These are phyloP conservation scores for Eulemur rubriventer DNA, from an alignment of 2,797 vertebrate species.

Conservation along the genomic window DNA sequence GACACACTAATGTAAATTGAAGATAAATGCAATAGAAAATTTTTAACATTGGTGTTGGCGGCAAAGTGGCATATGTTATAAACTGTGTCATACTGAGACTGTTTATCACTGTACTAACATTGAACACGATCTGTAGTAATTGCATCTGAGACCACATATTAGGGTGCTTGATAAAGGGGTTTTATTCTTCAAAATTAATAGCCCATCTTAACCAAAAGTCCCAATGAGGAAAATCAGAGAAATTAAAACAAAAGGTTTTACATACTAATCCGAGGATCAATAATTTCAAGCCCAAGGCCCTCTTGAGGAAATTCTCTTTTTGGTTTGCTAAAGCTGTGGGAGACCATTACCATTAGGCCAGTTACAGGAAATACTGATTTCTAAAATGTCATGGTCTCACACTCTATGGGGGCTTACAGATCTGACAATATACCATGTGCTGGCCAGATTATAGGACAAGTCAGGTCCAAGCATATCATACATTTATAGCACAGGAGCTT, in stretches of 20 bases:
- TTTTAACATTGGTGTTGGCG: constrained; percentile 18
- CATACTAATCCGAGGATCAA: not conserved
- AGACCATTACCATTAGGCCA: constrained; percentile 38
- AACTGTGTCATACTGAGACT: constrained; percentile 20
- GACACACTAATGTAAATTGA: constrained; percentile 26
- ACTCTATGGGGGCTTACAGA: not conserved
- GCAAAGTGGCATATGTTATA: not conserved
- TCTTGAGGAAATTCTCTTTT: constrained; percentile 48
- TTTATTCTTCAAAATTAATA: constrained; percentile 61
- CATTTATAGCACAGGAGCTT: not conserved
- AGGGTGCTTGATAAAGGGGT: constrained; percentile 27
- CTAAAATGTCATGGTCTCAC: constrained; percentile 37
- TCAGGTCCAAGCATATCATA: constrained; percentile 35
- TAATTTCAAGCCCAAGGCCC: constrained; percentile 31
- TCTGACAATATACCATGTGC: not conserved
- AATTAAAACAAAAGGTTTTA: constrained; percentile 55
- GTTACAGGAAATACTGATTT: constrained; percentile 27
- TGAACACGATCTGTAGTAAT: not conserved
- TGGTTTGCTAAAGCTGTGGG: constrained; percentile 50
- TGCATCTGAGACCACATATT: constrained; percentile 26
- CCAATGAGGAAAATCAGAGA: not conserved
- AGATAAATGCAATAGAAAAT: constrained; percentile 17
- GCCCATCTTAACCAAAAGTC: constrained; percentile 29
- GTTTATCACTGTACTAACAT: constrained; percentile 1
- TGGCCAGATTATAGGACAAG: constrained; percentile 13